Evolutionary conservation across 2,113 vertebrate species (phyloP).

Genomic region (Fukomys damarensis): DNA sequence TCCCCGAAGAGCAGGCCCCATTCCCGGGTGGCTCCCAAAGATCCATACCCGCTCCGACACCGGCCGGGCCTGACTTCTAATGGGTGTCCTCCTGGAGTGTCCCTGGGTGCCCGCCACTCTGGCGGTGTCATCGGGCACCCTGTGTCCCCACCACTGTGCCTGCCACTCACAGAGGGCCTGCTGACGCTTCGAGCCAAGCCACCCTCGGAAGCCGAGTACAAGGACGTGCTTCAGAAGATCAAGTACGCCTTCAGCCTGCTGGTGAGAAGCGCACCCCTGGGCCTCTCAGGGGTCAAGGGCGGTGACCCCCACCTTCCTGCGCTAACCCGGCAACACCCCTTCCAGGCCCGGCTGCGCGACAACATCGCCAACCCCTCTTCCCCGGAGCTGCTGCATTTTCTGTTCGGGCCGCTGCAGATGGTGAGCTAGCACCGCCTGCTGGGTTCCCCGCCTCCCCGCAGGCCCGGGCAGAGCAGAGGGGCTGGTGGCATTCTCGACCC

Average conservation of each 20-base stretch:
- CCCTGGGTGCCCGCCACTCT: not conserved
- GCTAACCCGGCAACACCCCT: not conserved
- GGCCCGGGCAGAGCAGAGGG: not conserved
- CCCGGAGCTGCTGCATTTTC: conserved; percentile 90
- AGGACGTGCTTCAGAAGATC: conserved; percentile 91
- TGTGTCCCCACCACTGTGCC: not conserved
- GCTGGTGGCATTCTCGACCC: not conserved
- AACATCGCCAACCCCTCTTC: conserved; percentile 91
- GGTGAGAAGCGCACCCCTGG: conserved; percentile 83
- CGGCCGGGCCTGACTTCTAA: not conserved
- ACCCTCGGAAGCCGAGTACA: conserved; percentile 90
- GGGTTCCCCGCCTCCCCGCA: fast-evolving
- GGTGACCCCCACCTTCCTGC: fast-evolving
- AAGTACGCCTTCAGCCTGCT: conserved; percentile 94
- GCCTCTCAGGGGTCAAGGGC: too few species aligned
- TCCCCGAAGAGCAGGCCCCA: fast-evolving
- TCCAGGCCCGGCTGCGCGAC: conserved; percentile 89
- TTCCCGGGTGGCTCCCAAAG: not conserved
- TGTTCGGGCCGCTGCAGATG: conserved; percentile 92
- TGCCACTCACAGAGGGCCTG: conserved; percentile 87
- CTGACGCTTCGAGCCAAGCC: conserved; percentile 88
- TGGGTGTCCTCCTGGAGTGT: not conserved
- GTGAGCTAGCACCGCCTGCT: conserved; percentile 82
- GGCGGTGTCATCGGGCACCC: not conserved
- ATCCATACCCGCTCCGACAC: not conserved